Evolutionary conservation across 2,888 invertebrate genomes (phyloP).

Genomic region (Acrobasis suavella): DNA sequence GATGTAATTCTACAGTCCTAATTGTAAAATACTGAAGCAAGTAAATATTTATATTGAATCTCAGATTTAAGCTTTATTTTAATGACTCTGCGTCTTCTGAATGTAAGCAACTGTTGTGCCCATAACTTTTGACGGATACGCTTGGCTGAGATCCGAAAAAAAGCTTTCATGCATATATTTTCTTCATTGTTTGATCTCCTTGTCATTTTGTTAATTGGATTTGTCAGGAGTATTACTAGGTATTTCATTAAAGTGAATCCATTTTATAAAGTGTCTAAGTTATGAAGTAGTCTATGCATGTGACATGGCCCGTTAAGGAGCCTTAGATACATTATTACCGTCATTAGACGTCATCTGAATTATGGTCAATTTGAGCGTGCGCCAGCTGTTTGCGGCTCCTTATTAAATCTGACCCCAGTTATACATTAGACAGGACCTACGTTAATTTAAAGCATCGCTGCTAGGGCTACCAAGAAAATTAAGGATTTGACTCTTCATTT

Average conservation of each 20-base stretch:
- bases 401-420: slow-evolving; percentile 57
- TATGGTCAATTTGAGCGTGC: slow-evolving; percentile 47
- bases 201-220: too few relatives aligned
- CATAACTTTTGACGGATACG: too few relatives aligned
- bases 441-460: slow-evolving; percentile 50
- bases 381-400: slow-evolving; percentile 46
- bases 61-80: neutral
- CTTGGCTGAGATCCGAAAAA: too few relatives aligned
- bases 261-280: neutral
- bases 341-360: slow-evolving; percentile 35
- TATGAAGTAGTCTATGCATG: neutral
- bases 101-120: too few relatives aligned
- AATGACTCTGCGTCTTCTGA: neutral
- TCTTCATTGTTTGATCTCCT: too few relatives aligned
- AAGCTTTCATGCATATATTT: too few relatives aligned
- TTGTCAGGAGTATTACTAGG: too few relatives aligned
- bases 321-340: neutral
- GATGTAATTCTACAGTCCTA: slow-evolving; percentile 9
- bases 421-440: slow-evolving; percentile 50
- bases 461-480: neutral
- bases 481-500: too few relatives aligned
- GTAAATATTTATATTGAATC: neutral
- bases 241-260: neutral
- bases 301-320: neutral
- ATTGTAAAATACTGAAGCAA: neutral